Percentiles rank a stretch among this genome's conserved stretches.
phyloP scores from a whole-genome alignment of 2,797 vertebrate species.

The Lophius americanus region DNA sequence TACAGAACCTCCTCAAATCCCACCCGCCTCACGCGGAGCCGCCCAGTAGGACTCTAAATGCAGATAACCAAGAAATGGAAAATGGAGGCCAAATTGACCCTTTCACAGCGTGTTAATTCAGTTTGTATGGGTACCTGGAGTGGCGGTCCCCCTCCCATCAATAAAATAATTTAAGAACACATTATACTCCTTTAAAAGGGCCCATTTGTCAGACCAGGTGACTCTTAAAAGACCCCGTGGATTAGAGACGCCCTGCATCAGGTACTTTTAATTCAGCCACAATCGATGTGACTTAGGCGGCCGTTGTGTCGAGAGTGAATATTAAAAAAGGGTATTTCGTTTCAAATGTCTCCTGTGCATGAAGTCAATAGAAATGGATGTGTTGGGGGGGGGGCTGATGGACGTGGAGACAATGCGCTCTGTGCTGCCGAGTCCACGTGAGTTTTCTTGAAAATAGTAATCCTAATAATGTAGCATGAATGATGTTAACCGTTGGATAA shows the following conservation, averaged over 20 bases:
- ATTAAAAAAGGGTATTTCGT: slow-evolving; percentile 80
- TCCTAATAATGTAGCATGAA: slow-evolving; percentile 37
- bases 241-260: slow-evolving; percentile 86
- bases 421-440: slow-evolving; percentile 27
- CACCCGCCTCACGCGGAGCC: slow-evolving; percentile 75
- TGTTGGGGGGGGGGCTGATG: slow-evolving; percentile 49
- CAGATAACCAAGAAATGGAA: slow-evolving; percentile 94
- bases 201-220: slow-evolving; percentile 98
- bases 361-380: slow-evolving; percentile 72
- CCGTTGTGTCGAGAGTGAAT: slow-evolving; percentile 80
- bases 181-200: slow-evolving; percentile 97
- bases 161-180: slow-evolving; percentile 99
- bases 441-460: slow-evolving; percentile 23
- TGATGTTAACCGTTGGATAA: slow-evolving; percentile 14
- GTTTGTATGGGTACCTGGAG: slow-evolving; percentile 96
- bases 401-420: slow-evolving; percentile 39
- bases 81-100: slow-evolving; percentile 99
- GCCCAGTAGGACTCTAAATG: slow-evolving; percentile 88
- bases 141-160: slow-evolving; percentile 92
- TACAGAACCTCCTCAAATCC: slow-evolving; percentile 84
- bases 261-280: slow-evolving; percentile 89
- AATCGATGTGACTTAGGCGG: slow-evolving; percentile 83
- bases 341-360: slow-evolving; percentile 76
- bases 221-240: slow-evolving; percentile 96
- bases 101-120: slow-evolving; percentile 92